These are phyloP conservation scores for Dicentrarchus labrax DNA, from an alignment of 2,113 vertebrate genomes.

Conservation along the genomic window DNA sequence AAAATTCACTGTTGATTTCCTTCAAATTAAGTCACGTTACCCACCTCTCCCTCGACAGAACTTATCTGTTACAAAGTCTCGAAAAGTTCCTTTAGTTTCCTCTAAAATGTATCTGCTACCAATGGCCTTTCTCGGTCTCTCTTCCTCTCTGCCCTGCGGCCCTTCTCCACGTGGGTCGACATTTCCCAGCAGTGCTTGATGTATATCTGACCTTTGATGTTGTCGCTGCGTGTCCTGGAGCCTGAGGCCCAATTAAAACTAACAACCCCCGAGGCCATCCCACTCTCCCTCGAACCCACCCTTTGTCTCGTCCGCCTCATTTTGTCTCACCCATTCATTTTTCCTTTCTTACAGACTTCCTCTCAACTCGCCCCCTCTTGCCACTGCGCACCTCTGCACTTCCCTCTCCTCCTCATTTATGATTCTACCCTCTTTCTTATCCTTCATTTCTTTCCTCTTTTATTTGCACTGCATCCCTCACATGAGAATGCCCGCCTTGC, in stretches of 20 bases:
- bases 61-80: background rate
- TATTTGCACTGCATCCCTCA: constrained; percentile 25
- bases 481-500: background rate
- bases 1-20: background rate
- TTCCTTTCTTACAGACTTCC: constrained; percentile 31
- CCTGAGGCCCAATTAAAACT: constrained; percentile 85
- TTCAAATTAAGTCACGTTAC: constrained; percentile 1
- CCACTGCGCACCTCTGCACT: constrained; percentile 13
- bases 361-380: constrained; percentile 15
- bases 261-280: constrained; percentile 71
- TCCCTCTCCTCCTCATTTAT: constrained; percentile 26
- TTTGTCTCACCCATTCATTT: constrained; percentile 42
- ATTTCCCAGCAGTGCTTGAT: constrained; percentile 83
- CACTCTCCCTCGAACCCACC: constrained; percentile 44
- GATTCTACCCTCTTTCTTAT: constrained; percentile 31
- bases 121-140: constrained; percentile 36
- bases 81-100: constrained; percentile 20
- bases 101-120: constrained; percentile 30
- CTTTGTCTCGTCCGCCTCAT: constrained; percentile 28
- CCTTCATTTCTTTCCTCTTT: constrained; percentile 8
- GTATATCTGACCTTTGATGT: constrained; percentile 90
- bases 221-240: constrained; percentile 78
- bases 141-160: constrained; percentile 45
- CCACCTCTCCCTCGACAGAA: background rate
- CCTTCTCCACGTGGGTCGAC: constrained; percentile 68